Conservation (phyloP, 2,888 invertebrate genomes). For the Abrostola tripartita region DNA sequence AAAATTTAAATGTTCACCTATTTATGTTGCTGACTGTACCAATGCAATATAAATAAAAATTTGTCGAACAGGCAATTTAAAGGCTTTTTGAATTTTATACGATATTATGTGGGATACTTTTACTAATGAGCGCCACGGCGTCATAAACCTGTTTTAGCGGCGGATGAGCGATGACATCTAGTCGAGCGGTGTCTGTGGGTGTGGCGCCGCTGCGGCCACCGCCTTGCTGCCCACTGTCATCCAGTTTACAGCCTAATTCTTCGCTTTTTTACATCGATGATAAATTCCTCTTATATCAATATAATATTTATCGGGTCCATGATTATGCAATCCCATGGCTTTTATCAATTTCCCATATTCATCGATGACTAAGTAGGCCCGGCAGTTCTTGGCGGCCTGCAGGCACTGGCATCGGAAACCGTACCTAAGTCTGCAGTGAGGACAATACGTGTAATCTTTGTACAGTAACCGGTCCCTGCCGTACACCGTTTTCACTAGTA, state of each 20-base stretch:
- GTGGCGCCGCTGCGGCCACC: no score
- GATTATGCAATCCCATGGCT: conserved; percentile 28
- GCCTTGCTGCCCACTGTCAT: no score
- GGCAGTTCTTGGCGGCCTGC: conserved; percentile 6
- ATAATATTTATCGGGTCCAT: conserved; percentile 20
- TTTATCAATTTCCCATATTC: conserved; percentile 21
- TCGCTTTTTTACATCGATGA: not conserved
- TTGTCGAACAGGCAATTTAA: no score
- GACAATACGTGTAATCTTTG: conserved; percentile 17
- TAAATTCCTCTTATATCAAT: not conserved
- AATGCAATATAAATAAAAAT: no score
- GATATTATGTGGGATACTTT: no score
- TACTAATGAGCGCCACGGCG: no score
- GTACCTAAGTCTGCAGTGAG: conserved; percentile 9
- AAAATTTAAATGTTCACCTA: no score
- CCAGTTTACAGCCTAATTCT: not conserved
- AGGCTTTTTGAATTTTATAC: no score
- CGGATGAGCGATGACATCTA: no score
- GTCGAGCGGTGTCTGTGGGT: no score
- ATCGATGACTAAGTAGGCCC: conserved; percentile 21
- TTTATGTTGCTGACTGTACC: no score
- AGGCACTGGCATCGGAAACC: conserved; percentile 18
- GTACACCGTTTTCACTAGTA: not conserved
- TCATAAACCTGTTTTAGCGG: no score
- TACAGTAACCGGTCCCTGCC: not conserved